Evolutionary conservation across 2,113 vertebrate species (phyloP), one percentile per base, ranked within the genome.

Genomic region (Amblyopsis rosae): DNA sequence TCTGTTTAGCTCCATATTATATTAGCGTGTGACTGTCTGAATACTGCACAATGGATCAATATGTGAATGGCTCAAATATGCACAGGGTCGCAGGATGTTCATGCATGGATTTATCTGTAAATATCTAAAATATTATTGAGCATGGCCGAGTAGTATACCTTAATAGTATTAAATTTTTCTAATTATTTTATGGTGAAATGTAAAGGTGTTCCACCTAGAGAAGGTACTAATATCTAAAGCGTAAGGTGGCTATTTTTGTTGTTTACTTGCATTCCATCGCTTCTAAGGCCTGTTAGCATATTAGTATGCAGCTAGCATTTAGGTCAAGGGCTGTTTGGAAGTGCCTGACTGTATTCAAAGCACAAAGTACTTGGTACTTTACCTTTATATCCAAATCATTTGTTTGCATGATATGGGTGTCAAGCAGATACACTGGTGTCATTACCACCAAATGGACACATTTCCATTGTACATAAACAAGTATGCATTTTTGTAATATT

Each of bases 361-460:
- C 71, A 59, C 72, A 70, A 54, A 73, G 67, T 64, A 53, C 60
- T 58, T 7, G 9, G 33, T 70, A 53, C 74, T 62, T 70, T 35
- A 35, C 56, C 71, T 80, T 72, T 76, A 64, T 76, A 80, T 77
- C 73, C 73, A 32, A 59, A 55, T 56, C 41, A 73, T 61, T 54
- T 65, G 53, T 77, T 79, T n/a, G 56, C 69, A 72, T 87, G 77
- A 82, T 72, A 83, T 79, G 81, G 79, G 78, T 59, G 62, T 75
- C 49, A 64, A 76, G 70, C 65, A 61, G 67, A 80, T 69, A 58
- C 54, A 12, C 67, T 67, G 47, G 62, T 56, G 15, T 73, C 72
- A 15, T 15, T 58, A 54, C 73, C 65, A 60, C 54, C 54, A 17
- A 59, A 62, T 4, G 7, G 54, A 72, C 67, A 53, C 55, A 56